A percentile compares a stretch with the other conserved stretches of the same genome.
Evolutionary conservation across 2,888 invertebrate genomes (phyloP).

Genomic region (Tricholauxania praeusta): DNA sequence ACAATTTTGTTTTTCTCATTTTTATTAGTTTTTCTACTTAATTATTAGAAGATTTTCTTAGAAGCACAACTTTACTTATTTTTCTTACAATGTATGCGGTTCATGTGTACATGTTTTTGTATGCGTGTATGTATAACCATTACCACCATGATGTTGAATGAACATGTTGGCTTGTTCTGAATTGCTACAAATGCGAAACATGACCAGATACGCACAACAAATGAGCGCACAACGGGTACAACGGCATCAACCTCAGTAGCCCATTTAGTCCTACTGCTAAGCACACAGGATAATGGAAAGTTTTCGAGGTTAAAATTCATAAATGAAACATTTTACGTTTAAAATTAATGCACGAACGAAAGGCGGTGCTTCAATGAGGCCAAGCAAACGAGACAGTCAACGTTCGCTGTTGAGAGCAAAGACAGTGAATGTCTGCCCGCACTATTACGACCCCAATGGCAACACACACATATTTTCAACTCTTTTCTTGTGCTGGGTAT

Average conservation of each 20-base stretch:
- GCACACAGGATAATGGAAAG: constrained; percentile 17
- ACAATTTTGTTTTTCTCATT: no score
- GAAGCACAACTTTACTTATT: no score
- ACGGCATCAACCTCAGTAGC: not conserved
- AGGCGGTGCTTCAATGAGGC: not conserved
- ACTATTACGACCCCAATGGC: not conserved
- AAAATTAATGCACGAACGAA: constrained; percentile 18
- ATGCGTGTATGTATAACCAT: not conserved
- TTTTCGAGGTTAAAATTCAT: constrained; percentile 32
- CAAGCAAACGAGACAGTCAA: not conserved
- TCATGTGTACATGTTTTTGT: not conserved
- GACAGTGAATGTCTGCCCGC: not conserved
- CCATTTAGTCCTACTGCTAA: not conserved
- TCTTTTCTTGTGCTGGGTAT: no score
- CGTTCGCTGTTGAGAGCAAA: not conserved
- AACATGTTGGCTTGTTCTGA: constrained; percentile 18
- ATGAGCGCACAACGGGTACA: constrained; percentile 9
- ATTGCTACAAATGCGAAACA: constrained; percentile 33
- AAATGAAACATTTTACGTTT: constrained; percentile 9
- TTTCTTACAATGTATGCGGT: no score
- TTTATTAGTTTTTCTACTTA: no score
- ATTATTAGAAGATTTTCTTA: no score
- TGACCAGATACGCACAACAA: constrained; percentile 25
- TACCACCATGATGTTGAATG: constrained; percentile 9
- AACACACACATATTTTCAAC: not conserved